Evolutionary conservation across 2,888 invertebrate genomes (phyloP).

Genomic region (Caenorhabditis parvicauda): DNA sequence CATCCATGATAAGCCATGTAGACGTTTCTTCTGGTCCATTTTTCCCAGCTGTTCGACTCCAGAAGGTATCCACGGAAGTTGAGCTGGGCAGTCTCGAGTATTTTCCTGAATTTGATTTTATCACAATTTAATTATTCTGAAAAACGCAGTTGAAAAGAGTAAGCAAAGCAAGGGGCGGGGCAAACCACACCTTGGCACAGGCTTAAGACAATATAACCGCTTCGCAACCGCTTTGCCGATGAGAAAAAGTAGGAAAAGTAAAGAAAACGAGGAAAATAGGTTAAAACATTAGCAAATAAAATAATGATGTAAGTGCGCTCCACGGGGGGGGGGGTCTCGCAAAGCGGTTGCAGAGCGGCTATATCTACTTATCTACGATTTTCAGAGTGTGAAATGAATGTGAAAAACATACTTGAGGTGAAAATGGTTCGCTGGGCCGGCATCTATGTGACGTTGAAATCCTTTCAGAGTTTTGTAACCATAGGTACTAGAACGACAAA

Average conservation of each 20-base stretch:
- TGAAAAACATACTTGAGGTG: slow-evolving; percentile 31
- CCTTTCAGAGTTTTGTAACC: slow-evolving; percentile 46
- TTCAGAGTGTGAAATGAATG: no score
- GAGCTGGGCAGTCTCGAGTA: slow-evolving; percentile 35
- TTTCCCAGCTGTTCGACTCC: slow-evolving; percentile 36
- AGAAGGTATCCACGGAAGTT: slow-evolving; percentile 32
- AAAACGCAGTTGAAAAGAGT: not conserved
- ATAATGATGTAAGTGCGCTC: no score
- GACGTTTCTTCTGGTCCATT: slow-evolving; percentile 40
- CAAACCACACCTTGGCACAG: no score
- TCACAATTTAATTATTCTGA: not conserved
- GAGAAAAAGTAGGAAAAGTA: no score
- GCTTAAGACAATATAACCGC: no score
- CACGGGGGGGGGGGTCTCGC: no score
- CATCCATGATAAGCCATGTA: slow-evolving; percentile 41
- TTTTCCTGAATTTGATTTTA: slow-evolving; percentile 14
- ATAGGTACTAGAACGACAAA: slow-evolving; percentile 48
- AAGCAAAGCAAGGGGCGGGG: no score
- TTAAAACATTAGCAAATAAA: not conserved
- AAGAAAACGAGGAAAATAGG: no score
- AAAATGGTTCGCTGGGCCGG: slow-evolving; percentile 35
- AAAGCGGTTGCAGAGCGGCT: no score
- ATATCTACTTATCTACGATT: no score
- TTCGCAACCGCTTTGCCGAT: no score
- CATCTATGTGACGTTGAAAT: slow-evolving; percentile 34